phyloP scores from a whole-genome alignment of 2,113 vertebrate genomes.

The Leptodactylus fuscus region DNA sequence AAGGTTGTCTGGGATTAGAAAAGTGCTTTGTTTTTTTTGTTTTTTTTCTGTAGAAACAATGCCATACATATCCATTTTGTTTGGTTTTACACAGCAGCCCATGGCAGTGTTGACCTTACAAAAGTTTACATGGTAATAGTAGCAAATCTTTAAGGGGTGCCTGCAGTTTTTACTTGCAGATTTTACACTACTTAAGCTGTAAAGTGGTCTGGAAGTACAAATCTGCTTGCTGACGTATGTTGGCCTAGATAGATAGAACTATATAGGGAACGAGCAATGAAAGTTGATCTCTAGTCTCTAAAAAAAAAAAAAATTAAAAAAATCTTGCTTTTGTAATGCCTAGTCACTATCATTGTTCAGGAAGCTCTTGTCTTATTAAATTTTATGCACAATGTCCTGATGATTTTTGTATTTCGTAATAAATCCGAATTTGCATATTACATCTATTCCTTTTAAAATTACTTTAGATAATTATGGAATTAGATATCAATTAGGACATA shows the following conservation, averaged over 20 bases:
- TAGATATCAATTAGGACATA: no score
- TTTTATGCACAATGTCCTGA: slow-evolving; percentile 44
- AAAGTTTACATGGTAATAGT: no score
- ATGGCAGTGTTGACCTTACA: no score
- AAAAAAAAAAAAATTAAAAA: background rate
- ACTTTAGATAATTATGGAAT: background rate
- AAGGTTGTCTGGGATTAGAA: background rate
- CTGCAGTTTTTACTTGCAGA: background rate
- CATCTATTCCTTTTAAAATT: background rate
- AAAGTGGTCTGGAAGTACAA: no score
- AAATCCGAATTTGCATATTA: slow-evolving; percentile 42
- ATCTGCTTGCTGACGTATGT: background rate
- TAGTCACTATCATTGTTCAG: background rate
- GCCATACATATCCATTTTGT: no score
- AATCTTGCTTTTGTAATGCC: background rate
- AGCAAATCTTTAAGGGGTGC: background rate
- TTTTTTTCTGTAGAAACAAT: background rate
- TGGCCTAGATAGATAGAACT: background rate
- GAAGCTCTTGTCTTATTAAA: background rate
- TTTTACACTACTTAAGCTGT: background rate
- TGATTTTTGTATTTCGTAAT: slow-evolving; percentile 51
- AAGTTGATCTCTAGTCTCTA: background rate
- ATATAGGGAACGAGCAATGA: background rate
- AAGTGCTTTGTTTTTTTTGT: no score
- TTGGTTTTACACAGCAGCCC: no score